Conservation (phyloP, 2,888 invertebrate species). For the Dorcus parallelipipedus region DNA sequence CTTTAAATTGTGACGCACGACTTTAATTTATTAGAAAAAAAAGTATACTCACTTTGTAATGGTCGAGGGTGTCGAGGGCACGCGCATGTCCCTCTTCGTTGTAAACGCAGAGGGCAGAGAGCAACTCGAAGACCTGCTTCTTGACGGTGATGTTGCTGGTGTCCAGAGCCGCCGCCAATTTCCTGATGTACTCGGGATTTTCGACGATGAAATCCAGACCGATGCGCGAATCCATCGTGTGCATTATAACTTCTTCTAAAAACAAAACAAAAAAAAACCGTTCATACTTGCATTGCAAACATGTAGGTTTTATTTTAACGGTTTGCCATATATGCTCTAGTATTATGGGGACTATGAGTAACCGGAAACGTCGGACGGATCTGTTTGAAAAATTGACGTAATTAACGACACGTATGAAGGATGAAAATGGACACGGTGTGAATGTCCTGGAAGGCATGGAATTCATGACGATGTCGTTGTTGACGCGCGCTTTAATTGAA, state of each 20-base stretch:
- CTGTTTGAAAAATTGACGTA: too few species aligned
- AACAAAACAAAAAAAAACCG: neutral
- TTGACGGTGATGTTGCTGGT: conserved; percentile 88
- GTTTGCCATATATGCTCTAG: too few species aligned
- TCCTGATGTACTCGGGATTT: conserved; percentile 87
- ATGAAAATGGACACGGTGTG: too few species aligned
- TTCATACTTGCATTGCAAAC: too few species aligned
- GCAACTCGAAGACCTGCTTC: conserved; percentile 94
- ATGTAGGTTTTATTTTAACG: too few species aligned
- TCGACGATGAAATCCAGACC: conserved; percentile 93
- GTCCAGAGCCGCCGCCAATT: conserved; percentile 89
- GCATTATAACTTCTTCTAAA: conserved; percentile 22
- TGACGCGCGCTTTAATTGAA: too few species aligned
- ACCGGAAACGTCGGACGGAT: too few species aligned
- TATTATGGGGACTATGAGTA: too few species aligned
- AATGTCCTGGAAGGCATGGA: too few species aligned
- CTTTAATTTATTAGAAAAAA: too few species aligned
- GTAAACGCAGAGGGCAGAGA: conserved; percentile 93
- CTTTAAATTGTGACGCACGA: neutral
- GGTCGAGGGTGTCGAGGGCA: conserved; percentile 85
- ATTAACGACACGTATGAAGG: too few species aligned
- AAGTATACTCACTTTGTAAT: conserved; percentile 73
- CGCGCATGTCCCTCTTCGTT: conserved; percentile 84
- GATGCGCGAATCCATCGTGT: conserved; percentile 79
- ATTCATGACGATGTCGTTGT: too few species aligned